Base-by-base conservation (phyloP, 2,113 vertebrate species). In the Oreochromis niloticus region DNA sequence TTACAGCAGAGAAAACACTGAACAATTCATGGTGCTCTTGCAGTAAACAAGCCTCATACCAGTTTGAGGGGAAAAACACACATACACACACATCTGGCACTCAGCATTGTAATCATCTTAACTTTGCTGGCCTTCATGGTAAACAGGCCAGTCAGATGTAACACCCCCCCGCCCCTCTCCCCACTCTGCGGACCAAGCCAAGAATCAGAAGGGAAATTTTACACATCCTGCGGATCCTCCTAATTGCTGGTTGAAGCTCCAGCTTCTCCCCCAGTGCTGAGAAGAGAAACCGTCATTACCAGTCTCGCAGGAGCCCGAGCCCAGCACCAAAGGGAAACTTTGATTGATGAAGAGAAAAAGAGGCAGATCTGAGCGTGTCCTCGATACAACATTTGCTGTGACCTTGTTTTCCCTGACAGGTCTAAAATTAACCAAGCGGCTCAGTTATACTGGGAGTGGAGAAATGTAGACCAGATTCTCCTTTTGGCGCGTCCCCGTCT, bases 201-300 rank as follows among this genome's bases (percentile, higher is more conserved):
- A 92, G 89, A 94, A 92, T 94, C 92, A 87, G 89, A 93, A 85
- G 91, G 94, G 93, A 91, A 93, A 91, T 94, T 94, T 93, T 94
- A 93, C 95, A 94, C 93, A 95, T 94, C 92, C 91, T 94, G 92
- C 92, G 88, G 95, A 95, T 94, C 93, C 93, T 92, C 92, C 94
- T 96, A 95, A 96, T 95, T 96, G 95, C 93, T 57, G 93, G 94
- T 95, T 95, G 89, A 84, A 92, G 92, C 91, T 93, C 87, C 92
- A 93, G 96, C 96, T 96, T 97, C 96, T 97, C 96, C 97, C 95
- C 84, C 95, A 89, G 94, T 87, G 87, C 92, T 86, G 92, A 94
- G 95, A 92, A 92, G 96, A 96, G 94, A 96, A 94, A 83, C 95
- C 94, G 93, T 96, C 95, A 96, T 96, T 95, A 96, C 94, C 85